A percentile compares a stretch with the other conserved stretches of the same genome.
These are phyloP conservation scores for Gandaritis pyraliata DNA, from an alignment of 2,888 invertebrate species.

Conservation along the genomic window DNA sequence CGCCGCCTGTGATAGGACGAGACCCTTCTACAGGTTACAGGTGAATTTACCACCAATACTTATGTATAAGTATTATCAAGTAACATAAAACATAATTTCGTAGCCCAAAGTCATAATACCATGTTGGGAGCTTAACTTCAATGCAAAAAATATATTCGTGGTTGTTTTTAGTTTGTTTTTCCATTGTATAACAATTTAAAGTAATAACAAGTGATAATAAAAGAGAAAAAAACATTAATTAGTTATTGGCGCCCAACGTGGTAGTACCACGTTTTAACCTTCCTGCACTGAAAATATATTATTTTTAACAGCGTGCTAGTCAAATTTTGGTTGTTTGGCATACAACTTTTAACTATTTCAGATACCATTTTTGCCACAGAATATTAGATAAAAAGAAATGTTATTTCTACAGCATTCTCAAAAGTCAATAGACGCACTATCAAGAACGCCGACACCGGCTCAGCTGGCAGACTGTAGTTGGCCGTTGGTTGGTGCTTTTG, in stretches of 20 bases:
- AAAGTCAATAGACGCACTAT: conserved; percentile 57
- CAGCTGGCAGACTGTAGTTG: conserved; percentile 57
- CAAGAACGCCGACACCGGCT: conserved; percentile 48
- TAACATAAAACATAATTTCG: background rate
- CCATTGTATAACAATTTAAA: too few species aligned
- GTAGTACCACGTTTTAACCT: too few species aligned
- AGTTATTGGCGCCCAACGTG: background rate
- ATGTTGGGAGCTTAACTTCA: conserved; percentile 8
- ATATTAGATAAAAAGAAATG: too few species aligned
- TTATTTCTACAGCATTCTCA: conserved; percentile 56
- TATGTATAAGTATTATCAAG: background rate
- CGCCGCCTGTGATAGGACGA: conserved; percentile 73
- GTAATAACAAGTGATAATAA: too few species aligned
- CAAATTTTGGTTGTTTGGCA: too few species aligned
- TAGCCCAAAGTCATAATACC: conserved; percentile 4
- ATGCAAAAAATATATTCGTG: background rate
- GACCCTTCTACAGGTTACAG: conserved; percentile 67
- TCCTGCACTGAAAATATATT: too few species aligned
- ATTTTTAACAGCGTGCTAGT: too few species aligned
- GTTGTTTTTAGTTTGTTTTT: background rate
- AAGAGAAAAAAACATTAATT: too few species aligned
- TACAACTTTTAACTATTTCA: too few species aligned
- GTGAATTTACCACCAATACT: conserved; percentile 42
- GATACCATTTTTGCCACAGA: background rate
- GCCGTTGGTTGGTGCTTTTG: conserved; percentile 68